phyloP scores from a whole-genome alignment of 2,888 invertebrate genomes.

The Amaurobius ferox region DNA sequence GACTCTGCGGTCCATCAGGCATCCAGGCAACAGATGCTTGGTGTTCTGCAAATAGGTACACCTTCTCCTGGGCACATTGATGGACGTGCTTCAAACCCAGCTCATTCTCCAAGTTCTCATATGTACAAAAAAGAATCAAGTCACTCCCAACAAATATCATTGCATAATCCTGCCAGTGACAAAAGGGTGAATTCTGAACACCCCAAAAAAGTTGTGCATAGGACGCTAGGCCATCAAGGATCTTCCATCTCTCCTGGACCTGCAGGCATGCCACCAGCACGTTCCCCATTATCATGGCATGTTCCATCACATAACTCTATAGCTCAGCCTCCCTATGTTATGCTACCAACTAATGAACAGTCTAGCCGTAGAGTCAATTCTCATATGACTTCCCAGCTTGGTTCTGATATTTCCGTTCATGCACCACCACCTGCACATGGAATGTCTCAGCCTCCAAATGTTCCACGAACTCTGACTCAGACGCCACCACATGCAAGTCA shows the following conservation, averaged over 20 bases:
- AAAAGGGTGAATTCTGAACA: slow-evolving; percentile 33
- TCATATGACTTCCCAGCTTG: slow-evolving; percentile 58
- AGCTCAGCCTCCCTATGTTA: slow-evolving; percentile 37
- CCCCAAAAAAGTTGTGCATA: slow-evolving; percentile 47
- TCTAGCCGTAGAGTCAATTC: slow-evolving; percentile 27
- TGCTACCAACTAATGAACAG: slow-evolving; percentile 35
- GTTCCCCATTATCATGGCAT: slow-evolving; percentile 44
- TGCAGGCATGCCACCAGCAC: slow-evolving; percentile 29
- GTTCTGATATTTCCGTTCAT: slow-evolving; percentile 65
- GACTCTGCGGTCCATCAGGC: slow-evolving; percentile 20
- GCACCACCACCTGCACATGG: slow-evolving; percentile 73
- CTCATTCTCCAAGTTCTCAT: slow-evolving; percentile 69
- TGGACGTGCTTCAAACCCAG: slow-evolving; percentile 51
- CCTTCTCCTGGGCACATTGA: slow-evolving; percentile 59
- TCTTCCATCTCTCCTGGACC: slow-evolving; percentile 60
- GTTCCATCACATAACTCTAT: slow-evolving; percentile 35
- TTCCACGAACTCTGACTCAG: slow-evolving; percentile 82
- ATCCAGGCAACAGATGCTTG: slow-evolving; percentile 51
- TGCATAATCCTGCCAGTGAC: slow-evolving; percentile 43
- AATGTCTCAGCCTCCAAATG: slow-evolving; percentile 68
- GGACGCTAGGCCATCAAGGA: slow-evolving; percentile 48
- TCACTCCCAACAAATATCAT: slow-evolving; percentile 32
- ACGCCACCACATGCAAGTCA: slow-evolving; percentile 86
- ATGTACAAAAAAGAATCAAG: slow-evolving; percentile 63
- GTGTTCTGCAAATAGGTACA: slow-evolving; percentile 53